Base-by-base conservation (phyloP, 2,888 invertebrate species). In the Pilophorus perplexus region DNA sequence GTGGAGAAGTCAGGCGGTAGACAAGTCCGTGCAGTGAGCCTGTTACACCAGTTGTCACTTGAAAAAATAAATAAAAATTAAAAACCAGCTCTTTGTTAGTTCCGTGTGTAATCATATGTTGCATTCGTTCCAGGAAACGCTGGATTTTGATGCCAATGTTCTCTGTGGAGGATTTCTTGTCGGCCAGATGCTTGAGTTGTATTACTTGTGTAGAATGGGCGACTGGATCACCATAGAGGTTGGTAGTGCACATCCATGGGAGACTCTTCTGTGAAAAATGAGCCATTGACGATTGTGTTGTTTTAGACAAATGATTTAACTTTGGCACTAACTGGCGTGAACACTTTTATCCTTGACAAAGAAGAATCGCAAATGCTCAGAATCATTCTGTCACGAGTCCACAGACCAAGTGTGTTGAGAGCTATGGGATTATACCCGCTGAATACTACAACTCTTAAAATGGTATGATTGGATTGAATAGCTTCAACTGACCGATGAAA, bases 181-280 rank as follows among this genome's bases (percentile, higher is more conserved):
- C 4, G 59, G 59, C 1, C 59, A 59, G 16, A 59, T 42, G 59
- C 18, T 59, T 2, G 59, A 59, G 20, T 27, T 59, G 2, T 42
- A 42, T n/a, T 59, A 59, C 27, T 23, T 59, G 3, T 59, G 59
- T 16, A 22, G 59, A 6, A 59, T 59, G 16, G 59, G 59, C 4
- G 59, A 59, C 16, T 59, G 59, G 59, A 59, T 59, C 16, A 42
- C 44, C 2, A 59, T 59, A 25, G 59, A 59, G 18, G 59, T 59
- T 18, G 22, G 38, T 6, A 18, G 3, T 14, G 2, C 8, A 14
- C 4, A 6, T 8, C 4, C 18, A 18, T 14, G 16, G 42, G 8
- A 8, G 33, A 33, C 6, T 33, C 10, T 12, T 8, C 10, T 33
- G 6, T 8, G 33, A 12, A 33, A 33, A 33, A 33, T 33, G 12